Conservation (phyloP, 2,888 invertebrate genomes). For the Fabriciana adippe region DNA sequence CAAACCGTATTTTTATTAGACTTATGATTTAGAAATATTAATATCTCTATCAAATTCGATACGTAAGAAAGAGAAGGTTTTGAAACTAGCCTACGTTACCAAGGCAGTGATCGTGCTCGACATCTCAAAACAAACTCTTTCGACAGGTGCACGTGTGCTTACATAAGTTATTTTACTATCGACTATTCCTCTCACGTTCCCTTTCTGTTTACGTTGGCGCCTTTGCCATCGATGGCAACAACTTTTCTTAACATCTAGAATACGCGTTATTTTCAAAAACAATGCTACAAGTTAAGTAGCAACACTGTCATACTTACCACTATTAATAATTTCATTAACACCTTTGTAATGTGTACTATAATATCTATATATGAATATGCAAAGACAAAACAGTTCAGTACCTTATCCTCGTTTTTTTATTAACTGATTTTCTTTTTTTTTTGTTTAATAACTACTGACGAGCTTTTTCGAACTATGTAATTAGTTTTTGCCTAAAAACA, state of each 20-base stretch:
- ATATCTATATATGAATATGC: too few relatives aligned
- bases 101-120: constrained; percentile 40
- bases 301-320: not conserved
- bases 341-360: too few relatives aligned
- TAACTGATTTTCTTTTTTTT: too few relatives aligned
- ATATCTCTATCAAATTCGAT: too few relatives aligned
- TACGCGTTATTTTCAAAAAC: not conserved
- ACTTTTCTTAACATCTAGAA: constrained; percentile 9
- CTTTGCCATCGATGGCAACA: constrained; percentile 23
- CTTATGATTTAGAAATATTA: too few relatives aligned
- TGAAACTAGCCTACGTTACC: constrained; percentile 45
- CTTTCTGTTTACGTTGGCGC: constrained; percentile 38
- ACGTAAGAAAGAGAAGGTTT: constrained; percentile 39
- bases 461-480: too few relatives aligned
- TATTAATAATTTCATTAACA: too few relatives aligned
- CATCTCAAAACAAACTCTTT: constrained; percentile 65
- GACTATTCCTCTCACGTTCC: constrained; percentile 56
- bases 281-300: not conserved
- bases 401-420: too few relatives aligned
- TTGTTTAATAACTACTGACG: too few relatives aligned
- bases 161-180: constrained; percentile 65
- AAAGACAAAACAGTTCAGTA: too few relatives aligned
- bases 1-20: too few relatives aligned
- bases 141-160: constrained; percentile 74
- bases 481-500: too few relatives aligned